Evolutionary conservation across 1,140 invertebrate genomes (phyloP), one percentile per base, ranked within the genome.

Genomic region (Cydia splendana): DNA sequence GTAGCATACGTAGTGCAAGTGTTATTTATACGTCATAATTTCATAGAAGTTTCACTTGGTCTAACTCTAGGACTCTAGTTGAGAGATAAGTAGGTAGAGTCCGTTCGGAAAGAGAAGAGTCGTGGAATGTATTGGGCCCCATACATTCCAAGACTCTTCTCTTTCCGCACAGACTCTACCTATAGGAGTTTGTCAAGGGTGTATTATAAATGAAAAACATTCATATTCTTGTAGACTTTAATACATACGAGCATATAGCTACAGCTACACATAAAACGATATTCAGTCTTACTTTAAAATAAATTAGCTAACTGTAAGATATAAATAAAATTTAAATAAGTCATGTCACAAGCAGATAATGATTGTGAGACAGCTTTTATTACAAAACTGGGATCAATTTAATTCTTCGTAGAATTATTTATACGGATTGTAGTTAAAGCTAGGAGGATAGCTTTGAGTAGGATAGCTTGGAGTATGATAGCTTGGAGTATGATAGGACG

Each of bases 371-470:
- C 51, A 75, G 69, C 15, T 12, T 76, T 65, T 28, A 78, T 71
- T 62, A 65, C 34, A 65, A 42, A 83, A 85, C 81, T 85, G 82
- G 80, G 84, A 65, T 75, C 75, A 75, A 28, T 5, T 76, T 18
- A 6, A 62, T 15, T 45, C 34, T 75, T 77, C 38, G 76, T 28
- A 20, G 62, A 77, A 42, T 65, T 77, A 83, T 67, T 71, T 76
- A 67, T 80, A 82, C 3, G 80, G 76, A 74, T 84, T 84, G 67
- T 84, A 84, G 53, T 81, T 81, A 74, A 81, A 76, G 20, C 34
- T 42, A 18, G 67, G 38, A 18, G 67, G 7, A 34, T 62, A 75
- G 57, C 57, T 24, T 20, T 7, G 57, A 24, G 57, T 20, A 24
- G 57, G 30, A 18, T 62, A 75, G 24, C 28, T 62, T 12, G 74